Evolutionary conservation across 2,797 vertebrate species (phyloP).

Genomic region (Myripristis murdjan): DNA sequence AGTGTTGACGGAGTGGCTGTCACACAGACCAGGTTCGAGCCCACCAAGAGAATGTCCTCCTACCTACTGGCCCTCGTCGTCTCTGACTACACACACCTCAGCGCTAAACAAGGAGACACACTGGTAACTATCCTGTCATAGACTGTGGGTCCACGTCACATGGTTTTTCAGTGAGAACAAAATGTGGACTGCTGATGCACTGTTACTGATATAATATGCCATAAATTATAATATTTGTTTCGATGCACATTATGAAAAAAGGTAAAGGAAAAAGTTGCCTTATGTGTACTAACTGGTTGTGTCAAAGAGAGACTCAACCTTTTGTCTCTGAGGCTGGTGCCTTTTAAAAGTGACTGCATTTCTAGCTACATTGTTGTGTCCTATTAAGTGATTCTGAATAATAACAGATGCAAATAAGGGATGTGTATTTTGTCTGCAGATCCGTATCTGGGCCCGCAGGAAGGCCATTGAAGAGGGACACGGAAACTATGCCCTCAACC

Average conservation of each 20-base stretch:
- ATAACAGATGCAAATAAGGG: not conserved
- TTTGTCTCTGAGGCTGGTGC: not conserved
- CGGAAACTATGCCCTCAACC: conserved; percentile 81
- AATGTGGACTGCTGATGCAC: no score
- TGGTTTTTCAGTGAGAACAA: no score
- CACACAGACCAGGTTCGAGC: conserved; percentile 78
- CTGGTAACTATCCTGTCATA: conserved; percentile 49
- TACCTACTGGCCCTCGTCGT: conserved; percentile 92
- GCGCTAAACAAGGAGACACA: accelerated
- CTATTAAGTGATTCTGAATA: not conserved
- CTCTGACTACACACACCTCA: conserved; percentile 73
- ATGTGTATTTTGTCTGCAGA: conserved; percentile 77
- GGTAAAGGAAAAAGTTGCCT: no score
- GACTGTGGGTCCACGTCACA: no score
- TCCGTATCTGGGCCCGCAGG: conserved; percentile 92
- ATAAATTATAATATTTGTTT: no score
- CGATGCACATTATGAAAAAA: no score
- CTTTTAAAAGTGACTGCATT: not conserved
- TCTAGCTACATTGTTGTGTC: not conserved
- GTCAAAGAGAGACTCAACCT: no score
- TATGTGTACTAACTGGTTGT: no score
- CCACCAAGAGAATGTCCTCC: conserved; percentile 90
- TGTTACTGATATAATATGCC: no score
- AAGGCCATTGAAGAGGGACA: conserved; percentile 79
- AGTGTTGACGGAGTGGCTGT: conserved; percentile 24